Base-by-base conservation (phyloP, 2,113 vertebrate species). In the Cavia aperea region DNA sequence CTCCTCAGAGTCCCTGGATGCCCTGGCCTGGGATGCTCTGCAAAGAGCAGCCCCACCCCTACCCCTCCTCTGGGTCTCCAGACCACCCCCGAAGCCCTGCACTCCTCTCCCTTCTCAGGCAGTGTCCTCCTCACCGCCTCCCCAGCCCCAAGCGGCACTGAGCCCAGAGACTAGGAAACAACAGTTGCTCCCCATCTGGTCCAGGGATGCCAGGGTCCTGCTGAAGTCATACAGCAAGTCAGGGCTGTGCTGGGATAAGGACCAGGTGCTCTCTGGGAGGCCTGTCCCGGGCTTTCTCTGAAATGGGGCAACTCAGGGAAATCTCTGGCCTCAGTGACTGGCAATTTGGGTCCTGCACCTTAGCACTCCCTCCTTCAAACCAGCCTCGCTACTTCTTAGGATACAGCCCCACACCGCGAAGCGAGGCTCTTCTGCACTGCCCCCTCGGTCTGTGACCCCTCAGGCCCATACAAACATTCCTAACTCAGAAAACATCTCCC, bases 401-500 rank as follows among this genome's bases (percentile, higher is more conserved):
- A 89, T 63, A 46, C 7, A 87, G 65, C 72, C 84, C n/a, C n/a
- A 46, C 2, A 7, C 0, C 68, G 84, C 49, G 29, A 12, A 63
- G 8, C 0, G 7, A 78, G 68, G 43, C 46, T 86, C 62, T 75
- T 49, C 3, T 29, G 33, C 15, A 21, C 51, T 51, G 60, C 68
- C 13, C 23, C 39, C 51, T n/a, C 15, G 3, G 36, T 63, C 58
- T 60, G 26, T 75, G 66, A 51, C 63, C 92, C 84, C 83, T 39
- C 26, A 51, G 31, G 18, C 62, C 49, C n/a, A 63, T 33, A n/a
- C 49, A 33, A 81, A 51, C 73, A 75, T 70, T 73, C 49, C 16
- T 84, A 46, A 31, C 68, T 90, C 81, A 70, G n/a, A 89, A 89
- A 51, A 23, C 36, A 26, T 88, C 43, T 93, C 88, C 73, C 73